Evolutionary conservation across 2,113 vertebrate genomes (phyloP).

Genomic region (Apteryx mantelli): DNA sequence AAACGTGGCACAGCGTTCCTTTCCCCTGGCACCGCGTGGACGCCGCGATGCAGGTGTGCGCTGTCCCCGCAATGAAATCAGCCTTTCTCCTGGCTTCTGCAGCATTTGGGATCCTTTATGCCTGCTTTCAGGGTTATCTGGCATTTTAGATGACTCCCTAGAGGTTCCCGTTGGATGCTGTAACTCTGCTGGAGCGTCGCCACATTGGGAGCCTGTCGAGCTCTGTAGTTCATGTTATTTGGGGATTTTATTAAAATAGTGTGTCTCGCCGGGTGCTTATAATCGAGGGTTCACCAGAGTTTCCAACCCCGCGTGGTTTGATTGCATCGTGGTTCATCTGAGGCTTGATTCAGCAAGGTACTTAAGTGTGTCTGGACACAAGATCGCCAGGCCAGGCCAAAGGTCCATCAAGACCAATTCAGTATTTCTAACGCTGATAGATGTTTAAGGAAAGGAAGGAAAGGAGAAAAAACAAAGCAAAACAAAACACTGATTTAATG

Average conservation of each 20-base stretch:
- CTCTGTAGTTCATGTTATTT: not conserved
- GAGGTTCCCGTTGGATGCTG: not conserved
- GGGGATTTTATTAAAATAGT: not conserved
- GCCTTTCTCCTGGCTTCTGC: not conserved
- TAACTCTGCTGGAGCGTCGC: not conserved
- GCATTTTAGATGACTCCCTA: not conserved
- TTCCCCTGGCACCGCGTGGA: not conserved
- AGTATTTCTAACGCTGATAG: not conserved
- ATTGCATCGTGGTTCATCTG: not conserved
- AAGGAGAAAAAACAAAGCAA: not conserved
- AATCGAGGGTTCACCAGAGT: not conserved
- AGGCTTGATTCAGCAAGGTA: not conserved
- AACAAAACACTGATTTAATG: not conserved
- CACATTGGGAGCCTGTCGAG: not conserved
- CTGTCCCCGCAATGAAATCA: rapidly evolving
- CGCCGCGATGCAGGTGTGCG: rapidly evolving
- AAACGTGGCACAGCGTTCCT: not conserved
- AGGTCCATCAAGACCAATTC: not conserved
- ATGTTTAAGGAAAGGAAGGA: not conserved
- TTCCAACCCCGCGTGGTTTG: not conserved
- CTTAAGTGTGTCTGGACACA: too few species aligned
- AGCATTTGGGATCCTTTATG: not conserved
- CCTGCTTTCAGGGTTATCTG: not conserved
- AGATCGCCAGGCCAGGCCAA: not conserved
- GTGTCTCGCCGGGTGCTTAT: not conserved